Conservation (phyloP, 2,113 vertebrate genomes). For the Cepphus grylle region DNA sequence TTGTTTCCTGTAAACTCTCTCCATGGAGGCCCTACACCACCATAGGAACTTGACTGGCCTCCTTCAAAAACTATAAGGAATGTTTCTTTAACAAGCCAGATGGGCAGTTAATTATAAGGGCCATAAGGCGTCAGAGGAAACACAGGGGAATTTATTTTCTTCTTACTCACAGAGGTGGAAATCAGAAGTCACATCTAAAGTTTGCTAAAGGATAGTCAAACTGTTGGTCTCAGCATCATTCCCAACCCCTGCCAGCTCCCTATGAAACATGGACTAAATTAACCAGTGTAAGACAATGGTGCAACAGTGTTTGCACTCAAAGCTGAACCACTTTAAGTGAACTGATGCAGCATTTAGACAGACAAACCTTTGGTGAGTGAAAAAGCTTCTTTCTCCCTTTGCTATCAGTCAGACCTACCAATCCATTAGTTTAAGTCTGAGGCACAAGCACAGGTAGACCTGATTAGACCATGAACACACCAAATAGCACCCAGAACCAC, state of each 20-base stretch:
- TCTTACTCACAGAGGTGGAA: background rate
- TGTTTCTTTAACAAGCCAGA: background rate
- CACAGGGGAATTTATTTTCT: background rate
- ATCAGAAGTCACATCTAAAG: background rate
- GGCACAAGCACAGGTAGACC: constrained; percentile 30
- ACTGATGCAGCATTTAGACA: constrained; percentile 61
- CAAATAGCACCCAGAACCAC: constrained; percentile 47
- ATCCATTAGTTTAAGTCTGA: background rate
- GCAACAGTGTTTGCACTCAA: constrained; percentile 51
- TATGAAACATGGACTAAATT: background rate
- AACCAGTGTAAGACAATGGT: constrained; percentile 24
- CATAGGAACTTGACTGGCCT: background rate
- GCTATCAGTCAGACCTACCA: constrained; percentile 40
- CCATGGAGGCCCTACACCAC: background rate
- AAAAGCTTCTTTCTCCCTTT: constrained; percentile 29
- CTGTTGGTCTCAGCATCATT: background rate
- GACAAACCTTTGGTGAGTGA: constrained; percentile 64
- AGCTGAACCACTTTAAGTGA: constrained; percentile 44
- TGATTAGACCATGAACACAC: background rate
- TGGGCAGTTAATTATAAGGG: background rate
- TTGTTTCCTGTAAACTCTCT: constrained; percentile 5
- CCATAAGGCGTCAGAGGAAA: background rate
- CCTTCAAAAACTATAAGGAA: background rate
- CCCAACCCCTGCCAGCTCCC: background rate
- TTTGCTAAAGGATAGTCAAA: background rate